Percentiles rank a stretch among this genome's conserved stretches.
phyloP scores from a whole-genome alignment of 2,888 invertebrate species.

The Orthosia gracilis region DNA sequence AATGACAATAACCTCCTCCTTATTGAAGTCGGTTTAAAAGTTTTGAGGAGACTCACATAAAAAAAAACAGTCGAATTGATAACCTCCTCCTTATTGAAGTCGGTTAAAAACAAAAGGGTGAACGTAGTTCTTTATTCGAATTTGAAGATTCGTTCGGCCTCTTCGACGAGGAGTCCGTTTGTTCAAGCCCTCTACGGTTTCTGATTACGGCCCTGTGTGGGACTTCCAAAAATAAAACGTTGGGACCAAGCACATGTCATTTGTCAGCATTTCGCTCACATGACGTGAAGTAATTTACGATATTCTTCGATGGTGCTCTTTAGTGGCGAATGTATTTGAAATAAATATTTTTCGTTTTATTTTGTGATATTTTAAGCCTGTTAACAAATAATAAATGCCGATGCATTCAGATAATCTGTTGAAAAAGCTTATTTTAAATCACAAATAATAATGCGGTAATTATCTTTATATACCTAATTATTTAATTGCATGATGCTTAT shows the following conservation, averaged over 20 bases:
- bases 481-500: background rate
- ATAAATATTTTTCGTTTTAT: background rate
- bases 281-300: slow-evolving; percentile 83
- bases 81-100: no score
- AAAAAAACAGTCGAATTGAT: no score
- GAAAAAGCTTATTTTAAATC: background rate
- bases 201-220: slow-evolving; percentile 78
- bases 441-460: background rate
- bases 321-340: slow-evolving; percentile 66
- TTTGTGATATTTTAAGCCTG: background rate
- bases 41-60: no score
- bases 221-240: slow-evolving; percentile 82
- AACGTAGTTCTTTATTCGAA: slow-evolving; percentile 29
- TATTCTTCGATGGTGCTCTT: slow-evolving; percentile 75
- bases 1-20: no score
- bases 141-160: slow-evolving; percentile 45
- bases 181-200: slow-evolving; percentile 68
- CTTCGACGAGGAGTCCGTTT: slow-evolving; percentile 35
- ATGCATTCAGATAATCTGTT: background rate
- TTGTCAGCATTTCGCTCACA: slow-evolving; percentile 86
- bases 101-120: background rate
- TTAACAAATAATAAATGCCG: background rate
- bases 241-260: slow-evolving; percentile 84
- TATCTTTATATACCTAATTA: background rate
- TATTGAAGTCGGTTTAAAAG: background rate